These are phyloP conservation scores for Glareola pratincola DNA, from an alignment of 2,113 vertebrate species.

Conservation along the genomic window DNA sequence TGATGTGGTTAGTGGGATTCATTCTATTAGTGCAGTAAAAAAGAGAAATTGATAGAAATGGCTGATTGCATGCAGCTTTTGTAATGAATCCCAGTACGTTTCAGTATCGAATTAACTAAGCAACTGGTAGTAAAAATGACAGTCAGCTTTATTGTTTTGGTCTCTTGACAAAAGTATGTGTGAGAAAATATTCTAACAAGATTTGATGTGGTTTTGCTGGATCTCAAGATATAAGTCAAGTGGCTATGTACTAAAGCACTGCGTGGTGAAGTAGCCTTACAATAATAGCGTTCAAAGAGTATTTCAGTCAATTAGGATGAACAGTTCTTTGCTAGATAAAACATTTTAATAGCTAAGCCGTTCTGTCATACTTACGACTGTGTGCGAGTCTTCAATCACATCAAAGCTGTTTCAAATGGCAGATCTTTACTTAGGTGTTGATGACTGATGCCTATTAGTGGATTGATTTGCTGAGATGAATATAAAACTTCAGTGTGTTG, in stretches of 20 bases:
- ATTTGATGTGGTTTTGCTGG: constrained; percentile 12
- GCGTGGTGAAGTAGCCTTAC: background rate
- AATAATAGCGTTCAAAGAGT: constrained; percentile 33
- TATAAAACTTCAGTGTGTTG: constrained; percentile 33
- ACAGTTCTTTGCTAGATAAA: constrained; percentile 44
- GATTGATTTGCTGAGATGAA: constrained; percentile 55
- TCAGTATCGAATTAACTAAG: constrained; percentile 40
- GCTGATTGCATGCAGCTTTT: constrained; percentile 29
- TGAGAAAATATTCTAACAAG: constrained; percentile 35
- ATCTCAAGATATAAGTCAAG: constrained; percentile 2
- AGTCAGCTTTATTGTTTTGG: constrained; percentile 33
- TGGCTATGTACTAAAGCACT: background rate
- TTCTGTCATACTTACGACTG: constrained; percentile 11
- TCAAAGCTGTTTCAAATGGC: constrained; percentile 54
- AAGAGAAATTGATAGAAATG: constrained; percentile 34
- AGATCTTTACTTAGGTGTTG: constrained; percentile 48
- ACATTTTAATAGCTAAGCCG: constrained; percentile 28
- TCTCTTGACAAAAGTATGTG: constrained; percentile 1
- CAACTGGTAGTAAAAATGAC: constrained; percentile 54
- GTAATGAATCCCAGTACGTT: constrained; percentile 17
- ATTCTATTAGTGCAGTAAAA: constrained; percentile 1
- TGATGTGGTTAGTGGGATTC: constrained; percentile 2
- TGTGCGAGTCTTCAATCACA: constrained; percentile 34
- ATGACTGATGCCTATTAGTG: constrained; percentile 40
- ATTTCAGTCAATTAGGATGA: constrained; percentile 39